These are phyloP conservation scores for Drosophila ercepeae DNA, from an alignment of 1,140 invertebrate species.

Conservation along the genomic window DNA sequence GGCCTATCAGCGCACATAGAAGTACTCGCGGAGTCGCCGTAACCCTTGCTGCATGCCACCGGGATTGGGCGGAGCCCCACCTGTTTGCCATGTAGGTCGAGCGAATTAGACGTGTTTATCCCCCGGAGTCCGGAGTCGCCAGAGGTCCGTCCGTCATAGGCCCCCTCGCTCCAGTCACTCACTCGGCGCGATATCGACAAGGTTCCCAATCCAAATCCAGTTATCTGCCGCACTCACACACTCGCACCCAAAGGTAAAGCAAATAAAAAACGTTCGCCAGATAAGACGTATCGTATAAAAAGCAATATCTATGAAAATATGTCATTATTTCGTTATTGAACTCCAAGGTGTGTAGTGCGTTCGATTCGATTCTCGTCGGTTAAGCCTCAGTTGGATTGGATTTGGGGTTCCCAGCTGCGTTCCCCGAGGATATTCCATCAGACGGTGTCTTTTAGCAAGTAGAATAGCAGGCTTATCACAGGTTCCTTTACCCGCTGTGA, in stretches of 20 bases:
- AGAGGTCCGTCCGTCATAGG: conserved; percentile 52
- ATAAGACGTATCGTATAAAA: conserved; percentile 79
- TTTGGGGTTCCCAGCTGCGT: conserved; percentile 2
- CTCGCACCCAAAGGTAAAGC: conserved; percentile 60
- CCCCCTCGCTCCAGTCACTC: conserved; percentile 15
- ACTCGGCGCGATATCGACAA: conserved; percentile 60
- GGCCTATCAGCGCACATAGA: background rate
- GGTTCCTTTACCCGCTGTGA: conserved; percentile 60
- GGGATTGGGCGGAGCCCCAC: conserved; percentile 16
- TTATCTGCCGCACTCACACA: conserved; percentile 61
- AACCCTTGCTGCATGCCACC: conserved; percentile 9
- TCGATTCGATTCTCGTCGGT: conserved; percentile 3
- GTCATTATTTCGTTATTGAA: conserved; percentile 82
- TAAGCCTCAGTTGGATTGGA: background rate
- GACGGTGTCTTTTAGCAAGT: conserved; percentile 72
- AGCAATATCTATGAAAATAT: conserved; percentile 82
- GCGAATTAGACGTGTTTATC: conserved; percentile 51
- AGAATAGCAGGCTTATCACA: conserved; percentile 82
- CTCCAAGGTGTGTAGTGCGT: conserved; percentile 65
- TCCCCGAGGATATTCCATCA: conserved; percentile 11
- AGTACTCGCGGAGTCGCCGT: background rate
- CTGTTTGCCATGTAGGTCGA: conserved; percentile 45
- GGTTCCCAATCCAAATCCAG: conserved; percentile 74
- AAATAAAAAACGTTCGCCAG: conserved; percentile 66
- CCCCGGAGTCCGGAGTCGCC: conserved; percentile 54